phyloP scores from a whole-genome alignment of 2,797 vertebrate species.

The Erethizon dorsatum region DNA sequence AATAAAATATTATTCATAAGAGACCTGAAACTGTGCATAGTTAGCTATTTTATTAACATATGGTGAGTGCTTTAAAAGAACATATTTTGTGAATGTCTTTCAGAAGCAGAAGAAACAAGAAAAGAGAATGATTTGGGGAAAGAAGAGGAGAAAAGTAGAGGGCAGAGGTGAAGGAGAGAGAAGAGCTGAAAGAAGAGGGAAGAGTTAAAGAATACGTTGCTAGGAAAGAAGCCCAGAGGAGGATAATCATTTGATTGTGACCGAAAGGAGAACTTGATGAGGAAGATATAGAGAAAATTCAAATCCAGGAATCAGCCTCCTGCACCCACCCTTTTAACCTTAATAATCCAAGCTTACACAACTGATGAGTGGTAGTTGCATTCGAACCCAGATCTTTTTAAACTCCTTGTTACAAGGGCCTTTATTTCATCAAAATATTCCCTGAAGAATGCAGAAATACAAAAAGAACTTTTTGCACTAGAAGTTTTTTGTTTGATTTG shows the following conservation, averaged over 20 bases:
- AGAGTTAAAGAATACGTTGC: not conserved
- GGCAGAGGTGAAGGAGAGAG: not conserved
- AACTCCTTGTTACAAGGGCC: not conserved
- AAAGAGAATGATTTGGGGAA: not conserved
- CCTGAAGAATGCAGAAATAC: not conserved
- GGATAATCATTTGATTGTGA: not conserved
- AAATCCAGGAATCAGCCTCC: not conserved
- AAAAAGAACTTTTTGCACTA: not conserved
- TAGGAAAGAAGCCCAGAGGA: not conserved
- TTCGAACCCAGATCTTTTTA: conserved; percentile 2
- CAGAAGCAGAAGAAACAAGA: not conserved
- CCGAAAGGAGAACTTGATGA: not conserved
- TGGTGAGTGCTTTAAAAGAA: not conserved
- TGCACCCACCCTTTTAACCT: not conserved
- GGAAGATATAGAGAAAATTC: not conserved
- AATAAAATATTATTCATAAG: conserved; percentile 29
- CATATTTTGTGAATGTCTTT: conserved; percentile 32
- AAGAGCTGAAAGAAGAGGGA: not conserved
- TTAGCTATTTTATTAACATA: conserved; percentile 31
- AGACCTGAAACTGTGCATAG: not conserved
- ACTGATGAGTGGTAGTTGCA: not conserved
- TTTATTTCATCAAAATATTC: conserved; percentile 29
- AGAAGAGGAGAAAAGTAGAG: not conserved
- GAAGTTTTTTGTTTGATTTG: conserved; percentile 36
- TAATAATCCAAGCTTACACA: not conserved